A percentile compares a stretch with the other conserved stretches of the same genome.
These are phyloP conservation scores for Slavum lentiscoides DNA, from an alignment of 2,888 invertebrate genomes.

Conservation along the genomic window DNA sequence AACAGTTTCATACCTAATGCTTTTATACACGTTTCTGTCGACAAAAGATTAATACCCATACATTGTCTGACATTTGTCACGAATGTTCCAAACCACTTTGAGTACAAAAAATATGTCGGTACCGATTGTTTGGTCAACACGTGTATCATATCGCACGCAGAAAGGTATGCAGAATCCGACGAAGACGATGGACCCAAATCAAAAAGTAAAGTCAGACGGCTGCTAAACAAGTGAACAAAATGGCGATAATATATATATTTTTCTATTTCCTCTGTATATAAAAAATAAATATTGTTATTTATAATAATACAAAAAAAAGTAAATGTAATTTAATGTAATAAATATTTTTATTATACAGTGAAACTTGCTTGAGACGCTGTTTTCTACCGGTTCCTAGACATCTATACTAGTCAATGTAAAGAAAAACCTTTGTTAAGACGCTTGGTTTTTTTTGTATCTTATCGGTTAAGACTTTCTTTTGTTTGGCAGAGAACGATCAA, in stretches of 20 bases:
- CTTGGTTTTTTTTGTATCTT: too few species aligned
- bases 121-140: slow-evolving; percentile 17
- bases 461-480: too few species aligned
- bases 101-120: slow-evolving; percentile 39
- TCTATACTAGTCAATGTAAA: too few species aligned
- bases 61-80: slow-evolving; percentile 26
- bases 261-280: background rate
- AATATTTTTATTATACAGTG: too few species aligned
- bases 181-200: slow-evolving; percentile 30
- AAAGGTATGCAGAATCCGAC: slow-evolving; percentile 39
- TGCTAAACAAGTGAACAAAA: slow-evolving; percentile 25
- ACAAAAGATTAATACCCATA: slow-evolving; percentile 30
- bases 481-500: too few species aligned
- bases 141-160: slow-evolving; percentile 25
- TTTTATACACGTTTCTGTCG: slow-evolving; percentile 9
- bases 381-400: too few species aligned
- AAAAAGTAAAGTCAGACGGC: slow-evolving; percentile 33
- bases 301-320: too few species aligned
- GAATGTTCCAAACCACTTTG: slow-evolving; percentile 29
- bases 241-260: background rate
- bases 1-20: slow-evolving; percentile 9
- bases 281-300: background rate
- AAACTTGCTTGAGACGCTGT: too few species aligned
- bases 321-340: background rate
- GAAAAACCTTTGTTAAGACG: too few species aligned